Base-by-base conservation (phyloP, 2,888 invertebrate species). In the Mesoligia furuncula region DNA sequence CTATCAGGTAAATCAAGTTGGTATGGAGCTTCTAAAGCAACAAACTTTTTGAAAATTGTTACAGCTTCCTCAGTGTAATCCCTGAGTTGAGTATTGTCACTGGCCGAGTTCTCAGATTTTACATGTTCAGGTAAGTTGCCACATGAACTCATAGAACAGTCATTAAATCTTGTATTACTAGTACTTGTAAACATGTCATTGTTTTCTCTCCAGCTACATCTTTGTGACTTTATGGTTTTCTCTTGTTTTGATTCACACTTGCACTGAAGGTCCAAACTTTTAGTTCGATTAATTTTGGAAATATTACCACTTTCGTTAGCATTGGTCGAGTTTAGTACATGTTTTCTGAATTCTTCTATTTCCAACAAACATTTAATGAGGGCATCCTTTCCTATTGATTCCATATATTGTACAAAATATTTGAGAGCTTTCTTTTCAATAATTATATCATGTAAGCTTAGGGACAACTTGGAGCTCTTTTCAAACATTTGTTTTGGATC, bases 361-460 rank as follows among this genome's bases (percentile, higher is more conserved):
- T 98, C 98, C 85, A 98, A 92, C 97, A 98, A 98, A 93, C 98
- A 98, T 92, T 98, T 98, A 2, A 98, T 97, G 54, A 98, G 95
- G 36, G 97, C 94, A 75, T 98, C 94, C 75, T 97, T 97, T 77
- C 97, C 97, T 85, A 97, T 97, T n/a, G 97, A 97, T 90, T 99
- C 98, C 97, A 99, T 97, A 94, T 98, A 99, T 90, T 99, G 98
- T 75, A 98, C 97, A 93, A 99, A 98, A 94, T 98, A 98, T 68
- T 98, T 98, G 45, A 99, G 96, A 76, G 98, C 98, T 92, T 98
- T 98, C 92, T 98, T 98, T 93, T 99, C 98, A 45, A 97, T 95
- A 27, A 99, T 96, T 85, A 98, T 97, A 90, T 99, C 98, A 79
- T 97, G 95, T 80, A 99, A 96, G 73, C 97, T 98, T 95, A 98